Base-by-base conservation (phyloP, 1,140 invertebrate genomes). In the Drosophila prosaltans region DNA sequence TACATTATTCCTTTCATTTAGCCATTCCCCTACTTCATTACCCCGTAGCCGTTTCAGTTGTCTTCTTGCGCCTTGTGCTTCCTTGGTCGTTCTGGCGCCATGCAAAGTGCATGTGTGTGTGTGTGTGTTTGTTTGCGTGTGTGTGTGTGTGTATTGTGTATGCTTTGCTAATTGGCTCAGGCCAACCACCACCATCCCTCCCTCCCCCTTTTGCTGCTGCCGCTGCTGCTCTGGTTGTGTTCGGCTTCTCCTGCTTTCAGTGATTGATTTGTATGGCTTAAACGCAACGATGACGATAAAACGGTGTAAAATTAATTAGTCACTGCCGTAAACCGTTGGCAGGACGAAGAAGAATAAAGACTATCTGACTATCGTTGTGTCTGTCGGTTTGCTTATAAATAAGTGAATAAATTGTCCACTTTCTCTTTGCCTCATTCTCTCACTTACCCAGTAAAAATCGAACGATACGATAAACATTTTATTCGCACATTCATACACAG, bases 261-360 rank as follows among this genome's bases (percentile, higher is more conserved):
- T 86, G 82, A 86, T 86, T 88, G 82, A 86, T 86, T 86, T 88
- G 82, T 86, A 73, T 77, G 82, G 66, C 72, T 86, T 88, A 77
- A 85, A 81, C 75, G 70, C 69, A 78, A 74, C 79, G 82, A 86
- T 86, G 86, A 74, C 79, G 82, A 82, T 88, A 88, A 51, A 86
- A 88, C 83, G 83, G 83, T 86, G 83, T 88, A 76, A 86, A 86
- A 86, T 86, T 86, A 86, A 86, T 86, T 88, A 86, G 77, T 78
- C 79, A 78, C 73, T 65, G 73, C 48, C 69, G 61, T 41, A 28
- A 68, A 65, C 43, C n/a, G 66, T 51, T 21, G 45, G 45, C 45
- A 28, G 28, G 26, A 58, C 45, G 63, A 59, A 66, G 16, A 55
- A 51, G 63, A 59, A 66, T 11, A 51, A 51, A 62, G 69, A 74